Conservation (phyloP, 1,140 invertebrate genomes). For the Phocides pigmalion region DNA sequence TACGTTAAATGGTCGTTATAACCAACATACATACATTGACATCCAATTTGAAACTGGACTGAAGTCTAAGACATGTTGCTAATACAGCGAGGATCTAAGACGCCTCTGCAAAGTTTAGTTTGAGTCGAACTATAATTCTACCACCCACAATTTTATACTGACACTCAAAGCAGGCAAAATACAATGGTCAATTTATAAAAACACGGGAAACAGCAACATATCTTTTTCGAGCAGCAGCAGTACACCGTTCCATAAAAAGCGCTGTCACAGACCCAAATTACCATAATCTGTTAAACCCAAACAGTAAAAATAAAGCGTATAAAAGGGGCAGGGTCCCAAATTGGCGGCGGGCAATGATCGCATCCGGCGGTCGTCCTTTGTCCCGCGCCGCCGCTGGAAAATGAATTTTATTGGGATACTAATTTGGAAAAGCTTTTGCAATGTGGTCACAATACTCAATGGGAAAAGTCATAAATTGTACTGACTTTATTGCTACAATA, state of each 20-base stretch:
- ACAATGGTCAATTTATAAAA: too few relatives aligned
- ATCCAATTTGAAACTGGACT: too few relatives aligned
- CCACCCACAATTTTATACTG: too few relatives aligned
- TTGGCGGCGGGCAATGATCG: constrained; percentile 29
- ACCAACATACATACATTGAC: too few relatives aligned
- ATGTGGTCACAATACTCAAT: constrained; percentile 14
- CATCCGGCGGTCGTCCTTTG: constrained; percentile 24
- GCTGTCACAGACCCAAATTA: constrained; percentile 24
- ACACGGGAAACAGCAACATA: not conserved
- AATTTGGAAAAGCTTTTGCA: constrained; percentile 34
- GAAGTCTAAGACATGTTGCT: too few relatives aligned
- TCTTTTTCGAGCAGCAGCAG: not conserved
- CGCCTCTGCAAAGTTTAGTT: too few relatives aligned
- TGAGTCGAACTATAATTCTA: too few relatives aligned
- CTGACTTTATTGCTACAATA: constrained; percentile 15
- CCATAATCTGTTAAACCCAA: constrained; percentile 26
- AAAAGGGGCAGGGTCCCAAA: constrained; percentile 23
- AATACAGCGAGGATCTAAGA: too few relatives aligned
- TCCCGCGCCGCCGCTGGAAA: constrained; percentile 24
- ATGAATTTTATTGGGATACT: constrained; percentile 30
- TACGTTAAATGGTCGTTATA: too few relatives aligned
- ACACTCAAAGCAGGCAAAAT: too few relatives aligned
- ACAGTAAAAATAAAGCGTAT: constrained; percentile 26
- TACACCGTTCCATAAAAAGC: constrained; percentile 7
- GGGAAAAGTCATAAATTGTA: constrained; percentile 11